Conservation (phyloP, 2,888 invertebrate species). For the Gymnosoma rotundatum region DNA sequence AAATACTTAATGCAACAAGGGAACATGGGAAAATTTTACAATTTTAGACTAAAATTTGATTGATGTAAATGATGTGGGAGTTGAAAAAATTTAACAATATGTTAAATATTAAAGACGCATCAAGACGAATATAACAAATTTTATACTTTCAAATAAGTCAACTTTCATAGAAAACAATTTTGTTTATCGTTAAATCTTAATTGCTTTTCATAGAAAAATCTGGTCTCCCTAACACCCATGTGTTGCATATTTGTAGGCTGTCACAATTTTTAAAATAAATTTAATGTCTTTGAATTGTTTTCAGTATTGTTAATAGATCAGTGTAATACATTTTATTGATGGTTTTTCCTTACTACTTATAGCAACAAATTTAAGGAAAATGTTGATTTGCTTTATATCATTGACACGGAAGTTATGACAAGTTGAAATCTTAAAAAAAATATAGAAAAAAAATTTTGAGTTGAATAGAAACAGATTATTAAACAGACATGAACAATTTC, state of each 20-base stretch:
- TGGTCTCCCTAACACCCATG: constrained; percentile 28
- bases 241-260: constrained; percentile 32
- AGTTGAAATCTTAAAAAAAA: constrained; percentile 1
- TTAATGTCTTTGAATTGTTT: constrained; percentile 13
- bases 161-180: neutral
- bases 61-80: constrained; percentile 9
- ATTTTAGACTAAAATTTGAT: constrained; percentile 25
- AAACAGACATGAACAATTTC: no score
- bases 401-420: constrained; percentile 51
- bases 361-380: constrained; percentile 8
- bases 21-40: no score
- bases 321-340: constrained; percentile 25
- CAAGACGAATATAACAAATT: no score
- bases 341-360: neutral
- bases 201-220: neutral
- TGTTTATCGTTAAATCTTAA: constrained; percentile 12
- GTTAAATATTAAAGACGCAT: neutral
- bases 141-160: no score
- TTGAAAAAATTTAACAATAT: neutral
- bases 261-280: constrained; percentile 11
- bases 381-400: constrained; percentile 51
- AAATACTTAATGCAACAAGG: constrained; percentile 20
- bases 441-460: no score
- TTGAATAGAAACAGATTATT: no score
- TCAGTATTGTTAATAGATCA: constrained; percentile 37